These are phyloP conservation scores for Rhinogobio ventralis DNA, from an alignment of 2,797 vertebrate genomes.

Conservation along the genomic window DNA sequence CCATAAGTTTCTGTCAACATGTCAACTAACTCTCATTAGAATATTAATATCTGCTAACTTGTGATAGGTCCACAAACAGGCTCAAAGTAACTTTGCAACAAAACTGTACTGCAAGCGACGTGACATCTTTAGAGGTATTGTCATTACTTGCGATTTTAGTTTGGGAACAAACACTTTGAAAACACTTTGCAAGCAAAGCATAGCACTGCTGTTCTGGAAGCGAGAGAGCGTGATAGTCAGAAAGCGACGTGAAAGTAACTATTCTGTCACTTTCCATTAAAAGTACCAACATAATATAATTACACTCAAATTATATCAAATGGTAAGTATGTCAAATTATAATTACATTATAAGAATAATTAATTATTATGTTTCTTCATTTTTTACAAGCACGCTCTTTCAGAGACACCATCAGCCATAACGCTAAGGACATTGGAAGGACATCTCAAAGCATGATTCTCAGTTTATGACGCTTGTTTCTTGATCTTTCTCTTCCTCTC, in stretches of 20 bases:
- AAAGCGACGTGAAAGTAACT: background rate
- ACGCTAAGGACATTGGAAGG: background rate
- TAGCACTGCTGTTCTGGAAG: no score
- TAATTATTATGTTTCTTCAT: background rate
- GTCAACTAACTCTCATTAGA: background rate
- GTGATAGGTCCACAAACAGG: background rate
- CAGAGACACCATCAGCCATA: background rate
- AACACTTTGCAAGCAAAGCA: background rate
- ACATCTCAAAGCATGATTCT: background rate
- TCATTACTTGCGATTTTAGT: background rate
- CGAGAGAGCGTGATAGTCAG: background rate
- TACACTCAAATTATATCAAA: slow-evolving; percentile 11
- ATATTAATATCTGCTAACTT: background rate
- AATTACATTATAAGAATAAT: slow-evolving; percentile 10
- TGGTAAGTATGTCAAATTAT: slow-evolving; percentile 6
- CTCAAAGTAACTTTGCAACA: background rate
- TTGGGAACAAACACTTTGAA: slow-evolving; percentile 8
- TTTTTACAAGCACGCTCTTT: slow-evolving; percentile 13
- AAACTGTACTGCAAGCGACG: background rate
- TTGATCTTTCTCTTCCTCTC: slow-evolving; percentile 24
- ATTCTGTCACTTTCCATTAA: background rate
- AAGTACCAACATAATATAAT: slow-evolving; percentile 7
- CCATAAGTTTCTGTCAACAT: background rate
- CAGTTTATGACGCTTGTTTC: background rate
- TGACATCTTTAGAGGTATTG: background rate